A percentile compares a stretch with the other conserved stretches of the same genome.
phyloP scores from a whole-genome alignment of 2,888 invertebrate genomes.

The Chrysolina oricalcia region DNA sequence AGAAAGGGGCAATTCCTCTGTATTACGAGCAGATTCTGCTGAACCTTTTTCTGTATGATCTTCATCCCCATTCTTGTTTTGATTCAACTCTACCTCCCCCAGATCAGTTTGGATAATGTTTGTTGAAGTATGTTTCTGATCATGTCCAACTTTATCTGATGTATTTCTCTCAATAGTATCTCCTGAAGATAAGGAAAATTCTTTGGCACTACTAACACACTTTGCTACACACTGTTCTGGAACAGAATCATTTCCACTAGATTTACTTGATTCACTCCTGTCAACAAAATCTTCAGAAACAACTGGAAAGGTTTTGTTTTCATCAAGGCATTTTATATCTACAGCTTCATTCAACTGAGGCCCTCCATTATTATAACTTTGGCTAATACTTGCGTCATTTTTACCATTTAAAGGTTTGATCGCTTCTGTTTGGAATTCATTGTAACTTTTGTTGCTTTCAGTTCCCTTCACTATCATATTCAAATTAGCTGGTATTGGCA shows the following conservation, averaged over 20 bases:
- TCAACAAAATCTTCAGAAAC: neutral
- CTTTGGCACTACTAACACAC: no score
- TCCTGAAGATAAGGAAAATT: no score
- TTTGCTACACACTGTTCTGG: neutral
- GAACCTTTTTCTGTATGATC: no score
- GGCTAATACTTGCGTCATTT: neutral
- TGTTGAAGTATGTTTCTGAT: no score
- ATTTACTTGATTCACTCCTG: neutral
- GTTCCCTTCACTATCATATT: neutral
- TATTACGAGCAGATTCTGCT: no score
- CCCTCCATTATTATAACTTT: no score
- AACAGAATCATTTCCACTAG: neutral
- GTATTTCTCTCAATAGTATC: no score
- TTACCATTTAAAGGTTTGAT: neutral
- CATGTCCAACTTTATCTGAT: no score
- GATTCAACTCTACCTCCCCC: no score
- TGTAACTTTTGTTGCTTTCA: neutral
- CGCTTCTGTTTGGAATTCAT: neutral
- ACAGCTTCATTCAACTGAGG: neutral
- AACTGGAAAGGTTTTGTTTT: neutral
- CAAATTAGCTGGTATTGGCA: neutral
- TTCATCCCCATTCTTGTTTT: no score
- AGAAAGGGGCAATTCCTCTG: no score
- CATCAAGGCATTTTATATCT: neutral
- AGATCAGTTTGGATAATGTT: no score